Conservation (phyloP, 30 jellyfish, hydroid and myxozoan species). For the Aurelia coerulea region DNA sequence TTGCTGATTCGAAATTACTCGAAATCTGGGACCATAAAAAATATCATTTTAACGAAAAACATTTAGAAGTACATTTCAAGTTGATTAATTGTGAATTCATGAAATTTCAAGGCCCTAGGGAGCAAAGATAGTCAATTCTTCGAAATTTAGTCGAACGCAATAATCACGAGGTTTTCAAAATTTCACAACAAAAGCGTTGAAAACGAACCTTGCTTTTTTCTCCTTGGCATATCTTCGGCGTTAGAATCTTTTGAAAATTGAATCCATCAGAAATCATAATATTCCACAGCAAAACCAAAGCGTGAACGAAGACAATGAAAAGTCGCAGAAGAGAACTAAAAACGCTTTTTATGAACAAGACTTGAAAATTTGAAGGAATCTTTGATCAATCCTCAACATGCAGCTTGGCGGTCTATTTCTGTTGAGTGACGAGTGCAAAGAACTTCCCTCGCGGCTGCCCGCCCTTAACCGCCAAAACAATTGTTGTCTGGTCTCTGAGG, state of each 20-base stretch:
- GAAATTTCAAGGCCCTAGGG: conserved; percentile 28
- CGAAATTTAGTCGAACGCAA: not conserved
- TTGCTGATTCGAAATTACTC: too few species aligned
- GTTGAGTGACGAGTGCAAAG: conserved; percentile 64
- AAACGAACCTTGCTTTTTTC: conserved; percentile 74
- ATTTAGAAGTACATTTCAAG: too few species aligned
- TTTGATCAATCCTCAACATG: conserved; percentile 32
- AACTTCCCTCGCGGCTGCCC: conserved; percentile 27
- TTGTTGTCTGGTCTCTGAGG: not conserved
- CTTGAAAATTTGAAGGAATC: conserved; percentile 54
- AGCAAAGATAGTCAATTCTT: not conserved
- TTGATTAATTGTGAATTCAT: too few species aligned
- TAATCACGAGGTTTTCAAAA: conserved; percentile 67
- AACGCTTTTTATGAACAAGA: conserved; percentile 5
- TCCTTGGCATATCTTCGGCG: conserved; percentile 63
- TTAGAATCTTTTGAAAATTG: not conserved
- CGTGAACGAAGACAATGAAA: not conserved
- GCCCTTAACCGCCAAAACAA: conserved; percentile 38
- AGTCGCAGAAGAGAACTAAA: conserved; percentile 10
- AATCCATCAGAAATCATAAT: conserved; percentile 52
- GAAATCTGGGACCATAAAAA: too few species aligned
- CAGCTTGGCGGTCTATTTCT: conserved; percentile 70
- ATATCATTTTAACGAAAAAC: too few species aligned
- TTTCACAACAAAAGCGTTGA: conserved; percentile 34
- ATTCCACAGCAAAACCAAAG: conserved; percentile 15